phyloP scores from a whole-genome alignment of 2,797 vertebrate species.

The Taeniopygia guttata region DNA sequence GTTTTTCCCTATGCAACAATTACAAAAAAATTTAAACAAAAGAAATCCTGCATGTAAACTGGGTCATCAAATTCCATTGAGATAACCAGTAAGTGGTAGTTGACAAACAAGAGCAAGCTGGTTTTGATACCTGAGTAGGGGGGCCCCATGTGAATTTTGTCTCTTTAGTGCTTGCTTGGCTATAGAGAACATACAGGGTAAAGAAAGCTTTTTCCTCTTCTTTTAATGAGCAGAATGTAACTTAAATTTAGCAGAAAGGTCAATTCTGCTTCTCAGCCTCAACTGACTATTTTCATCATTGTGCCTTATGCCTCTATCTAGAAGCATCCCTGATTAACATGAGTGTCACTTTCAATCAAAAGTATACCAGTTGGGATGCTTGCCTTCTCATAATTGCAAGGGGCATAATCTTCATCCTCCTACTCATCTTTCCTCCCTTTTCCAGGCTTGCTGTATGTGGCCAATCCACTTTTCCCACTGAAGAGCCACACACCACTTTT shows the following conservation, averaged over 20 bases:
- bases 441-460: not conserved
- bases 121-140: not conserved
- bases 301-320: not conserved
- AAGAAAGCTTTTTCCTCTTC: not conserved
- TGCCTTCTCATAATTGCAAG: not conserved
- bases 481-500: not conserved
- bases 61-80: not conserved
- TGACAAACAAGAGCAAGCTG: not conserved
- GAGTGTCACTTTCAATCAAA: constrained; percentile 1
- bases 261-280: not conserved
- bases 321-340: not conserved
- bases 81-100: not conserved
- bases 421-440: not conserved
- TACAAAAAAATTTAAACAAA: not conserved
- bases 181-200: not conserved
- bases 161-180: not conserved
- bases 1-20: not conserved
- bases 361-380: not conserved
- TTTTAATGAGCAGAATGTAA: not conserved
- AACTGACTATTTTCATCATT: not conserved
- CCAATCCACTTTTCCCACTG: not conserved
- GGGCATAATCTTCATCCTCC: not conserved
- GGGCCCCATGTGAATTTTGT: not conserved
- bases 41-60: not conserved
- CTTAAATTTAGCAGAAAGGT: not conserved